Conservation (phyloP, 2,888 invertebrate species). For the Dicycla oo region DNA sequence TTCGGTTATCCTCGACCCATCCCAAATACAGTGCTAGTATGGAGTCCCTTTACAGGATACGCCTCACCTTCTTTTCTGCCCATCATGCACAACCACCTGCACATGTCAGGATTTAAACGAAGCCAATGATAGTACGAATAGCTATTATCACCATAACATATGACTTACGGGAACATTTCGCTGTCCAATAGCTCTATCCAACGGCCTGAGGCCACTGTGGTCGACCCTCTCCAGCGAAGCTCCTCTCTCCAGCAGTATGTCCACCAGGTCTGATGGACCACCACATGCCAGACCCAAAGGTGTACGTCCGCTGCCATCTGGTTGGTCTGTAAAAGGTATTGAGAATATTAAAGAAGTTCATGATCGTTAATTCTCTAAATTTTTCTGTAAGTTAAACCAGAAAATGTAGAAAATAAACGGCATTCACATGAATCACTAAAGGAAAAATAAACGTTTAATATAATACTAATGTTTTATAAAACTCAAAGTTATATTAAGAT, state of each 20-base stretch:
- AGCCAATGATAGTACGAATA: too few relatives aligned
- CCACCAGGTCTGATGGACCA: slow-evolving; percentile 93
- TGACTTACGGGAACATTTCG: slow-evolving; percentile 93
- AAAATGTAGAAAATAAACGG: not conserved
- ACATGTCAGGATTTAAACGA: too few relatives aligned
- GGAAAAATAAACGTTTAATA: not conserved
- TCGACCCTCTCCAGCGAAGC: slow-evolving; percentile 98
- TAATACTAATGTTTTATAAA: not conserved
- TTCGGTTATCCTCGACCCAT: too few relatives aligned
- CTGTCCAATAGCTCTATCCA: slow-evolving; percentile 98
- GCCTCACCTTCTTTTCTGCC: too few relatives aligned
- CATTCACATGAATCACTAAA: not conserved
- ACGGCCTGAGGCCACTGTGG: slow-evolving; percentile 96
- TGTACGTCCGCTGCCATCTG: slow-evolving; percentile 96
- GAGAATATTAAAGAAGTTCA: not conserved
- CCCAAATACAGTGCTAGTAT: too few relatives aligned
- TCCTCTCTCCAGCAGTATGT: slow-evolving; percentile 96
- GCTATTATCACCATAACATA: not conserved
- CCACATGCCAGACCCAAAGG: slow-evolving; percentile 96
- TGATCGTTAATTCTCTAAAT: not conserved
- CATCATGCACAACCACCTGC: too few relatives aligned
- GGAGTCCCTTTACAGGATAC: too few relatives aligned
- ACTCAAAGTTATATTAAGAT: too few relatives aligned
- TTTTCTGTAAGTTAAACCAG: not conserved
- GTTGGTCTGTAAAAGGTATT: slow-evolving; percentile 87